Conservation (phyloP, 2,797 vertebrate genomes). For the Ptychobarbus kaznakovi region DNA sequence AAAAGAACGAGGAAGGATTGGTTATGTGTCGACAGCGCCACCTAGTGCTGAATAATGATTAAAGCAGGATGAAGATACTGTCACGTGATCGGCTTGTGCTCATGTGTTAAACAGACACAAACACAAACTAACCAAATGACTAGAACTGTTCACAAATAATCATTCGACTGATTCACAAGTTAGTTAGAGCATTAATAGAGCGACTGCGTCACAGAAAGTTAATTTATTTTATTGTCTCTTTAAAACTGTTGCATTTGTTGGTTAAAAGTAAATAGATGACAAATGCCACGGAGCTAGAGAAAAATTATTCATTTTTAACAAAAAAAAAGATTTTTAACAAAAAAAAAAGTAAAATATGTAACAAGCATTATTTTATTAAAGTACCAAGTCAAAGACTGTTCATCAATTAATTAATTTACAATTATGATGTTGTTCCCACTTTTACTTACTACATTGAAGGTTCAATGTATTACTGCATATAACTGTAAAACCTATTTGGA, state of each 20-base stretch:
- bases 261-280: neutral
- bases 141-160: neutral
- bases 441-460: neutral
- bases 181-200: neutral
- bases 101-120: neutral
- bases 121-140: neutral
- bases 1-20: neutral
- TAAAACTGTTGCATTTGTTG: neutral
- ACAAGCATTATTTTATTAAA: neutral
- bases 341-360: no score
- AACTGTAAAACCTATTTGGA: neutral
- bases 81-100: neutral
- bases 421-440: neutral
- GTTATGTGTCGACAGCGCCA: neutral
- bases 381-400: no score
- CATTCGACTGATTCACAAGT: neutral
- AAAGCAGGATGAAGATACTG: neutral
- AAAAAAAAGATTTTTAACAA: neutral
- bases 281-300: neutral
- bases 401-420: neutral
- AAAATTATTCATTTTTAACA: neutral
- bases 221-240: neutral
- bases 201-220: neutral
- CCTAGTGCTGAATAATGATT: neutral
- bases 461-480: neutral